Evolutionary conservation across 2,888 invertebrate genomes (phyloP).

Genomic region (Cryptocephalus moraei): DNA sequence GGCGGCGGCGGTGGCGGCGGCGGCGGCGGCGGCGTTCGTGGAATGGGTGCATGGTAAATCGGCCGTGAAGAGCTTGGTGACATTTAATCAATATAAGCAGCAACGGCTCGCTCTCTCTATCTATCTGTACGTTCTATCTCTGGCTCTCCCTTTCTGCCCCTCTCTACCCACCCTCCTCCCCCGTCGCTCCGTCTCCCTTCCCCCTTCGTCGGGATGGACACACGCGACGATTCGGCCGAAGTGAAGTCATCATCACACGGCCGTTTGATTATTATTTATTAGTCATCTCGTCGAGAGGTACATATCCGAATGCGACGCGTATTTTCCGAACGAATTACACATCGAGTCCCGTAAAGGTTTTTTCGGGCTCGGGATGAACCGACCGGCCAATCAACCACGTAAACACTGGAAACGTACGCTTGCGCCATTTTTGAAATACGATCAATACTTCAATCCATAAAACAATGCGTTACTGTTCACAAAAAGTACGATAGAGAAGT

Average conservation of each 20-base stretch:
- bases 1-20: conserved; percentile 1
- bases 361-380: too few relatives aligned
- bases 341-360: too few relatives aligned
- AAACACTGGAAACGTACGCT: too few relatives aligned
- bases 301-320: background rate
- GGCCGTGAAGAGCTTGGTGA: conserved; percentile 34
- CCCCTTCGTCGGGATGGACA: background rate
- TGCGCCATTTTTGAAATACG: too few relatives aligned
- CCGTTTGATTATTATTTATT: too few relatives aligned
- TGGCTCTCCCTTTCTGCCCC: background rate
- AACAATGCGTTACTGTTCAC: too few relatives aligned
- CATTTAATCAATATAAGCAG: conserved; percentile 33
- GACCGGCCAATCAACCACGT: too few relatives aligned
- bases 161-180: background rate
- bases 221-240: background rate
- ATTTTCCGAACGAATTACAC: too few relatives aligned
- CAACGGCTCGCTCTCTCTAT: conserved; percentile 2
- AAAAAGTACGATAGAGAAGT: too few relatives aligned
- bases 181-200: background rate
- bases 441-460: too few relatives aligned
- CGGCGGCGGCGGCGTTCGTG: too few relatives aligned
- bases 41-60: conserved; percentile 30
- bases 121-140: conserved; percentile 16
- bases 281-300: background rate
- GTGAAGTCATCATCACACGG: background rate